Base-by-base conservation (phyloP, 2,113 vertebrate genomes). In the Stigmatopora nigra region DNA sequence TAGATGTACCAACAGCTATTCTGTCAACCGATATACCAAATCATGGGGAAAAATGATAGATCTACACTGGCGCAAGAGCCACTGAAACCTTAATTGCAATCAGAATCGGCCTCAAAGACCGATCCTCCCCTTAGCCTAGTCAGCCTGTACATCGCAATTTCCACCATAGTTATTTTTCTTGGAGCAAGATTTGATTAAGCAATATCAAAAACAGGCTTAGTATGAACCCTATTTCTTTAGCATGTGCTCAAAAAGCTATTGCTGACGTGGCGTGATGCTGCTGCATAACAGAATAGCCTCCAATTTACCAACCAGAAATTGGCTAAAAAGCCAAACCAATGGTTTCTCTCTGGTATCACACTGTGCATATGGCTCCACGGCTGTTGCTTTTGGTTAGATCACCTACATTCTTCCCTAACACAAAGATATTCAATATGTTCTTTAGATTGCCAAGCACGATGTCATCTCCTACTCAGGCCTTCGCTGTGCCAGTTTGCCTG, bases 121-220 rank as follows among this genome's bases (percentile, higher is more conserved):
- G 25, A 31, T 2, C 25, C 1, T 67, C 15, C 67, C 46, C n/a
- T n/a, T n/a, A n/a, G 61, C 64, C 68, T 78, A 84, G 86, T 80
- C 45, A 16, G 64, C 65, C 64, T 87, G 84, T 89, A 87, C 87
- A 76, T 86, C 82, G 84, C 78, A 80, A 80, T 85, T 82, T 83
- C 80, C 71, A 44, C 55, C 63, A 31, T 69, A 68, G 86, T 74
- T 79, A 80, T 78, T 73, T 66, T 44, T 63, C 75, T 76, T 71
- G 16, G 57, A 41, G 12, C 45, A 68, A 75, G 78, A 35, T 11
- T 67, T 12, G 47, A 78, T 84, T 83, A 82, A 48, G 62, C 47
- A 25, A 59, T 71, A 65, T 75, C 36, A 70, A 64, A 53, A 64
- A 31, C 22, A 38, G 61, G 46, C 46, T 63, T 69, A 22, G 15